Percentiles rank a stretch among this genome's conserved stretches.
Conservation (phyloP, 2,797 vertebrate species). For the Eidolon dupreanum region DNA sequence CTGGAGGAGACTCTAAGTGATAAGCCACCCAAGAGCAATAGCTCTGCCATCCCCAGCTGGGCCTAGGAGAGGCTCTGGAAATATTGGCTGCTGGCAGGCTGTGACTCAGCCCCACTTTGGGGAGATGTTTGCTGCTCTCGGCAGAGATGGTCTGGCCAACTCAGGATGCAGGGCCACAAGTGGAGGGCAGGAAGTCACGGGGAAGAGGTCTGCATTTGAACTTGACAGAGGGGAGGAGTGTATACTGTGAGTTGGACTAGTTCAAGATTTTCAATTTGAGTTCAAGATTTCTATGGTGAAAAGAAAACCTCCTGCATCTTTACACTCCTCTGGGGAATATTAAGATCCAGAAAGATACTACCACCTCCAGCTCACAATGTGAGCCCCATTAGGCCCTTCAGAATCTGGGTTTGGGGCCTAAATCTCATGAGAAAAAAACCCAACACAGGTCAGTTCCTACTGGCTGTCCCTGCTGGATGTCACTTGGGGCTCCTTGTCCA, state of each 20-base stretch:
- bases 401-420: neutral
- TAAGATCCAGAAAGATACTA: neutral
- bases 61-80: neutral
- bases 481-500: neutral
- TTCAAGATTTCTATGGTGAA: neutral
- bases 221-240: neutral
- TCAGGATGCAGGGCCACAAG: neutral
- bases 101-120: constrained; percentile 33
- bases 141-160: neutral
- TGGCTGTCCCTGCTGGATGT: neutral
- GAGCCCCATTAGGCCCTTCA: neutral
- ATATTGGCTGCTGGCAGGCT: neutral
- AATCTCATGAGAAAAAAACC: neutral
- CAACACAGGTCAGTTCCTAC: neutral
- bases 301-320: constrained; percentile 11
- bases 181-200: neutral
- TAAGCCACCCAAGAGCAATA: neutral
- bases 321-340: neutral
- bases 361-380: neutral
- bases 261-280: neutral
- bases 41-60: neutral
- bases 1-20: neutral
- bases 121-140: neutral
- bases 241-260: neutral
- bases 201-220: neutral